Conservation (phyloP, 2,888 invertebrate species). For the Loripinus fragilis region DNA sequence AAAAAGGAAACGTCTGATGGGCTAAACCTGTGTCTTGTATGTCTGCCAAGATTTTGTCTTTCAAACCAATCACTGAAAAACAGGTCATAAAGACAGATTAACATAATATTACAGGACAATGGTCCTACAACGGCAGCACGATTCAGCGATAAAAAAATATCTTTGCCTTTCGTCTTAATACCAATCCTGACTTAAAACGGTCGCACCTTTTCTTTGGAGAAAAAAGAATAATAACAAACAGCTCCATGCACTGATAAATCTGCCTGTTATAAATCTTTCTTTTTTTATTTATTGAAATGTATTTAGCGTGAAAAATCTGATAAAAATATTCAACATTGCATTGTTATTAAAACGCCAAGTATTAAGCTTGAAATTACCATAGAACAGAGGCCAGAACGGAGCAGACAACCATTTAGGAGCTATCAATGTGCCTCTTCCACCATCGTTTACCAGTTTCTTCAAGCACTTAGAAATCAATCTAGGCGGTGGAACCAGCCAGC, state of each 20-base stretch:
- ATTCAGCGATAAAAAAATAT: slow-evolving; percentile 25
- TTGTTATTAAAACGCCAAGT: too few species aligned
- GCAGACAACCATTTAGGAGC: slow-evolving; percentile 42
- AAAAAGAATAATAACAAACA: slow-evolving; percentile 19
- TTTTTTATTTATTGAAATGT: too few species aligned
- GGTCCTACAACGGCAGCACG: slow-evolving; percentile 30
- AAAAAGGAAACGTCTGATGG: background rate
- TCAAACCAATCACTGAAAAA: slow-evolving; percentile 22
- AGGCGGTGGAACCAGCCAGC: slow-evolving; percentile 56
- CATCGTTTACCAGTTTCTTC: slow-evolving; percentile 27
- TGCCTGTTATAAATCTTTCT: slow-evolving; percentile 22
- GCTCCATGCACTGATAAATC: background rate
- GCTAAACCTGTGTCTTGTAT: slow-evolving; percentile 7
- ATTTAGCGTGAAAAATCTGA: too few species aligned
- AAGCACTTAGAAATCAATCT: slow-evolving; percentile 34
- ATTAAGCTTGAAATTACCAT: too few species aligned
- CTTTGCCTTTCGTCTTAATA: slow-evolving; percentile 41
- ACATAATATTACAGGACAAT: too few species aligned
- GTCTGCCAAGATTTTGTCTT: slow-evolving; percentile 17
- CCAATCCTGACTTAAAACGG: slow-evolving; percentile 21
- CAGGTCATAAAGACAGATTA: background rate
- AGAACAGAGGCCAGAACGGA: slow-evolving; percentile 40
- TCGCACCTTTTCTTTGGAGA: slow-evolving; percentile 27
- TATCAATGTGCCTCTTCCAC: slow-evolving; percentile 31
- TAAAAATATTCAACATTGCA: too few species aligned